Conservation (phyloP, 2,113 vertebrate genomes). For the Chaetodon trifascialis region DNA sequence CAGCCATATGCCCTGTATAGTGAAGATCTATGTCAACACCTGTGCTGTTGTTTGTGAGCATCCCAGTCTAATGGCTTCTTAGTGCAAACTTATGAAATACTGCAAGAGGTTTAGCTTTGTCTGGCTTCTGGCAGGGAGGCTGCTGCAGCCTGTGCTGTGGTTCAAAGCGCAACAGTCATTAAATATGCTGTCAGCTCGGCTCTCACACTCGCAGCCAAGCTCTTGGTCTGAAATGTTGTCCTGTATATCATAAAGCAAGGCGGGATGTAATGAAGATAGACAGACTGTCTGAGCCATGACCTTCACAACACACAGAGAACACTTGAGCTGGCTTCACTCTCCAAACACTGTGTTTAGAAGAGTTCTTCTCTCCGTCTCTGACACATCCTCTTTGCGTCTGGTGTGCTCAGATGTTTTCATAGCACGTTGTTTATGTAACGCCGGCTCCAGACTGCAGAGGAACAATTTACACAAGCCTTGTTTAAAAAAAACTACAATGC, state of each 20-base stretch:
- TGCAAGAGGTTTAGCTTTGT: constrained; percentile 8
- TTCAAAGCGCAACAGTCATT: constrained; percentile 58
- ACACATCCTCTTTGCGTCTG: constrained; percentile 56
- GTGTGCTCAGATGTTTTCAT: constrained; percentile 58
- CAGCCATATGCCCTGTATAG: constrained; percentile 5
- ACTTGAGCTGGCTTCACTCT: constrained; percentile 47
- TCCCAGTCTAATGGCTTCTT: neutral
- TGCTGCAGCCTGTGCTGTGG: constrained; percentile 30
- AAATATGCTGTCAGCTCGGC: constrained; percentile 60
- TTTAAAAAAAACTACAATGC: constrained; percentile 56
- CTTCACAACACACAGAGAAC: constrained; percentile 56
- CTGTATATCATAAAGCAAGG: constrained; percentile 62
- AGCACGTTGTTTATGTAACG: constrained; percentile 45
- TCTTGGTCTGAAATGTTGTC: constrained; percentile 41
- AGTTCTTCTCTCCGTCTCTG: constrained; percentile 45
- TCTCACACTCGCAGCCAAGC: constrained; percentile 47
- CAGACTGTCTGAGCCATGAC: constrained; percentile 65
- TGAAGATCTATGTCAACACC: constrained; percentile 30
- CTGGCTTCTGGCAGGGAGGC: constrained; percentile 35
- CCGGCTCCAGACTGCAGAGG: constrained; percentile 53
- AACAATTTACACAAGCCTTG: constrained; percentile 54
- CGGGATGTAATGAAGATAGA: constrained; percentile 66
- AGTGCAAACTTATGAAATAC: constrained; percentile 44
- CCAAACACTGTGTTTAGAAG: constrained; percentile 48
- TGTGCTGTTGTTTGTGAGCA: constrained; percentile 41